Evolutionary conservation across 2,113 vertebrate species (phyloP).

Genomic region (Oxyruncus cristatus): DNA sequence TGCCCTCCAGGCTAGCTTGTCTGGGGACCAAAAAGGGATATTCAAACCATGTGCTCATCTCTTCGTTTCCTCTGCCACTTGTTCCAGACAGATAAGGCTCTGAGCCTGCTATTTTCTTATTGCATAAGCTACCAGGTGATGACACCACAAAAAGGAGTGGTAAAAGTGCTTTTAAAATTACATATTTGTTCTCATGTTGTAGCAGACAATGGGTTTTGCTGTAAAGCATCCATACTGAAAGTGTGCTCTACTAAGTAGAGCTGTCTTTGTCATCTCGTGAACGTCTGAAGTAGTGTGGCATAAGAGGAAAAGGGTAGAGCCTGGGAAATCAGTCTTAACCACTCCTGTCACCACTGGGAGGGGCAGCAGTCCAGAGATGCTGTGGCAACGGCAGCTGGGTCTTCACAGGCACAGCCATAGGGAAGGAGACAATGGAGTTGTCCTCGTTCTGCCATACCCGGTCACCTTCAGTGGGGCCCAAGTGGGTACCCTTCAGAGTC

Average conservation of each 20-base stretch:
- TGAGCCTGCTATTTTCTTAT: not conserved
- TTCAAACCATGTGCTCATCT: not conserved
- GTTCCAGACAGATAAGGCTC: not conserved
- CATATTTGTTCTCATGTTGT: not conserved
- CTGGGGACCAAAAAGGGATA: no score
- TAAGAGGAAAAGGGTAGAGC: not conserved
- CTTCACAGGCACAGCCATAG: not conserved
- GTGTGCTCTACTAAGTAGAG: accelerated
- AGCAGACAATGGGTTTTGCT: not conserved
- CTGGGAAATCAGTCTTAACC: not conserved
- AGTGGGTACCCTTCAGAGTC: not conserved
- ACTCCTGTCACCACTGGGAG: not conserved
- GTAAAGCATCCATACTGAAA: not conserved
- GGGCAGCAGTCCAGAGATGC: not conserved
- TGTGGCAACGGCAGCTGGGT: not conserved
- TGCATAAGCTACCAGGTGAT: accelerated
- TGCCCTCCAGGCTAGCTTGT: not conserved
- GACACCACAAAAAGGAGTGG: not conserved
- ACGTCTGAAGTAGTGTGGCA: accelerated
- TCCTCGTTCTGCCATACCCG: not conserved
- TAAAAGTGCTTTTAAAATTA: not conserved
- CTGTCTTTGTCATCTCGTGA: not conserved
- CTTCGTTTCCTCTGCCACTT: not conserved
- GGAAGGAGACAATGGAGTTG: not conserved
- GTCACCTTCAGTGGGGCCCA: not conserved